Conservation (phyloP, 2,888 invertebrate genomes). For the Trissoscelio sp. region DNA sequence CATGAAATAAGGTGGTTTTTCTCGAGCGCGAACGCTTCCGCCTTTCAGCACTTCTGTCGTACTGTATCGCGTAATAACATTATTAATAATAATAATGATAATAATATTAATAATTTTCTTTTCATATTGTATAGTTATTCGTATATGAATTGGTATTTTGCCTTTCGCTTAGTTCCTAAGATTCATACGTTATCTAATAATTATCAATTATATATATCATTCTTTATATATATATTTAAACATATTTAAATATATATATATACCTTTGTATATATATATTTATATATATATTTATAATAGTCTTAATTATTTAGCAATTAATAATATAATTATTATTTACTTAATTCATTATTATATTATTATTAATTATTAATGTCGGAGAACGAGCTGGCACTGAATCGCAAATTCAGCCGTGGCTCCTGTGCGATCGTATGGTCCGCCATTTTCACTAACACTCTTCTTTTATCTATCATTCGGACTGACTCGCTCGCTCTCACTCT, state of each 20-base stretch:
- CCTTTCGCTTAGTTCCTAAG: slow-evolving; percentile 77
- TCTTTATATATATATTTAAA: slow-evolving; percentile 73
- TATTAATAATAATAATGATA: slow-evolving; percentile 70
- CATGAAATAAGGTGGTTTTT: slow-evolving; percentile 48
- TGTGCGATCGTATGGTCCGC: slow-evolving; percentile 68
- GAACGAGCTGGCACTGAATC: slow-evolving; percentile 82
- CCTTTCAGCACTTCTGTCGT: slow-evolving; percentile 52
- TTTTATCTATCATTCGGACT: slow-evolving; percentile 8
- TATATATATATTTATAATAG: slow-evolving; percentile 75
- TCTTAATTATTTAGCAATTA: slow-evolving; percentile 82
- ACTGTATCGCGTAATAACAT: slow-evolving; percentile 60
- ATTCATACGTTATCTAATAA: slow-evolving; percentile 79
- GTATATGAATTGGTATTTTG: slow-evolving; percentile 78
- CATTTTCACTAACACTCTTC: slow-evolving; percentile 61
- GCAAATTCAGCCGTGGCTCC: slow-evolving; percentile 79
- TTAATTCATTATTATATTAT: slow-evolving; percentile 80
- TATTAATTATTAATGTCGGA: slow-evolving; percentile 82
- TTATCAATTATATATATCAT: slow-evolving; percentile 80
- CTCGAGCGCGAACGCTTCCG: slow-evolving; percentile 64
- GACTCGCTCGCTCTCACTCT: slow-evolving; percentile 21
- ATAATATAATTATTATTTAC: slow-evolving; percentile 80
- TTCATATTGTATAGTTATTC: slow-evolving; percentile 74
- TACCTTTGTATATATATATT: slow-evolving; percentile 62
- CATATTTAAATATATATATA: slow-evolving; percentile 73
- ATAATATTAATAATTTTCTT: slow-evolving; percentile 71